Evolutionary conservation across 2,113 vertebrate genomes (phyloP).

Genomic region (Planiliza haematocheilus): DNA sequence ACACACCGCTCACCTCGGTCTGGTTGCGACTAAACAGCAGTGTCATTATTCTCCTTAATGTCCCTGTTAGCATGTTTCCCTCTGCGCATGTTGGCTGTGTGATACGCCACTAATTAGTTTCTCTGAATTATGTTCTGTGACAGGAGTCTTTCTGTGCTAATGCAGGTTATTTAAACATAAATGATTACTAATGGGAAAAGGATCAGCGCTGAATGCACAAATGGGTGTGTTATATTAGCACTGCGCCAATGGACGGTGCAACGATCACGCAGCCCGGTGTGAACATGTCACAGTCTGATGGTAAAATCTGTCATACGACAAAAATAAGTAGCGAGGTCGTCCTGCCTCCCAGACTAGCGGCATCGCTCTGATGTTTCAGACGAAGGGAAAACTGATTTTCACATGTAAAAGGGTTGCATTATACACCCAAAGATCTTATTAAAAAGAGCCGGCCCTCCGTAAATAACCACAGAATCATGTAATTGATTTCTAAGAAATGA

Average conservation of each 20-base stretch:
- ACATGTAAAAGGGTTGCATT: conserved; percentile 11
- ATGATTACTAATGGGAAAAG: conserved; percentile 24
- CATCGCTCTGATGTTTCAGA: conserved; percentile 28
- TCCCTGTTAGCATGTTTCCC: conserved; percentile 39
- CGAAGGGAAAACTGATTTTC: conserved; percentile 15
- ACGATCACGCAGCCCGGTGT: conserved; percentile 8
- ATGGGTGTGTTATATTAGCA: conserved; percentile 23
- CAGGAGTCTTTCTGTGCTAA: conserved; percentile 33
- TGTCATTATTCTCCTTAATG: conserved; percentile 36
- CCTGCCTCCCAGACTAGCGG: conserved; percentile 5
- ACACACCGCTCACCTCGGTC: conserved; percentile 15
- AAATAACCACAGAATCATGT: neutral
- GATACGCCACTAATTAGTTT: conserved; percentile 33
- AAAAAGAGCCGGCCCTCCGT: no score
- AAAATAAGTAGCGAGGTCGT: conserved; percentile 21
- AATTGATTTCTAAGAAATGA: neutral
- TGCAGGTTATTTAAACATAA: conserved; percentile 32
- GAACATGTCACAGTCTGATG: conserved; percentile 21
- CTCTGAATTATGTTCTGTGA: conserved; percentile 33
- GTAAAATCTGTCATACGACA: conserved; percentile 25
- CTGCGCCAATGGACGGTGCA: neutral
- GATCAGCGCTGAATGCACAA: conserved; percentile 30
- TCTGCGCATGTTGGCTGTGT: conserved; percentile 2
- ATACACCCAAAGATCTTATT: no score
- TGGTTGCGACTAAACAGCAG: conserved; percentile 14